Evolutionary conservation across 2,113 vertebrate genomes (phyloP).

Genomic region (Desmodus rotundus): DNA sequence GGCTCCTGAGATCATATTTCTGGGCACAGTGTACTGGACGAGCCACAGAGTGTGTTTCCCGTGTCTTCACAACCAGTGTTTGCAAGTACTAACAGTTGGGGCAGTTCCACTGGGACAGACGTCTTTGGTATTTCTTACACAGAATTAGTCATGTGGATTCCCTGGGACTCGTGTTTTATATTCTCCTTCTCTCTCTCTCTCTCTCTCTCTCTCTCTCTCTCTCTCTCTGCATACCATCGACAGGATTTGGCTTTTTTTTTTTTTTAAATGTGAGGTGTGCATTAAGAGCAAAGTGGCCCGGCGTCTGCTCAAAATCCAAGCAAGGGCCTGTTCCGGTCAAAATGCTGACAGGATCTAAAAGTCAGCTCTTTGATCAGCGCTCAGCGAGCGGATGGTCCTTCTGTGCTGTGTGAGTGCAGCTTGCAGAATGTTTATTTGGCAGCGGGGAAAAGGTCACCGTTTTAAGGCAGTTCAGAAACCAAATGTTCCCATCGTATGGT

Average conservation of each 20-base stretch:
- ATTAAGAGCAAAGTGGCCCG: neutral
- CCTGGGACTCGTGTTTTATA: conserved; percentile 50
- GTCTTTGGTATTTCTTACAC: conserved; percentile 35
- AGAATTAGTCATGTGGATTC: conserved; percentile 52
- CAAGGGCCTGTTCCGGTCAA: conserved; percentile 34
- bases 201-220: neutral
- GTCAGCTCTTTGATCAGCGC: conserved; percentile 40
- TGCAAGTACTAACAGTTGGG: conserved; percentile 55
- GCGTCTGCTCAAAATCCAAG: conserved; percentile 26
- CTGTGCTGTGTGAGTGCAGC: conserved; percentile 62
- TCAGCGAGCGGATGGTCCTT: conserved; percentile 50
- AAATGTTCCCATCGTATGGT: conserved; percentile 75
- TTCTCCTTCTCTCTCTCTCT: neutral
- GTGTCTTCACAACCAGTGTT: conserved; percentile 47
- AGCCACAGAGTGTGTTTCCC: conserved; percentile 58
- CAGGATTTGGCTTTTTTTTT: neutral
- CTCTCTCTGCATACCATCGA: too few relatives aligned
- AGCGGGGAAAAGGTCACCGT: conserved; percentile 70
- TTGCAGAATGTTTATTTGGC: conserved; percentile 71
- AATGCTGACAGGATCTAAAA: conserved; percentile 32
- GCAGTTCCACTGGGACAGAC: conserved; percentile 55
- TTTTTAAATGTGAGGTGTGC: neutral
- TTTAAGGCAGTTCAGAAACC: conserved; percentile 75
- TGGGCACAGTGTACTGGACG: conserved; percentile 39
- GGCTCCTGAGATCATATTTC: conserved; percentile 29